These are phyloP conservation scores for Campylomormyrus tamandua DNA, from an alignment of 2,113 vertebrate genomes.

Conservation along the genomic window DNA sequence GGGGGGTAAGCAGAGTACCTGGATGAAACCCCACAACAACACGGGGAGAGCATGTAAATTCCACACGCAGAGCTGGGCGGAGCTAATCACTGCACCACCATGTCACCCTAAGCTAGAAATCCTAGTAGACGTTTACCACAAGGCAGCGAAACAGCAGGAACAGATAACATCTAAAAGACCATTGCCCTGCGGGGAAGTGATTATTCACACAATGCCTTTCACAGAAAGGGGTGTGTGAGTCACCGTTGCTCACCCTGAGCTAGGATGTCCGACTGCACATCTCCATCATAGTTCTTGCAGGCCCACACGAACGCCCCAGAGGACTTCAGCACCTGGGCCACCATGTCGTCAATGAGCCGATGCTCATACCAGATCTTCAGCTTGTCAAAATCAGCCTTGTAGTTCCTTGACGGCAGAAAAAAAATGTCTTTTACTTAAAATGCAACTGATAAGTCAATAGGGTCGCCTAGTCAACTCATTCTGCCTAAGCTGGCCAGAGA, in stretches of 20 bases:
- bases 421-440: neutral
- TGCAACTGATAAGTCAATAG: neutral
- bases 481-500: neutral
- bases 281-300: conserved; percentile 96
- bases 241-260: conserved; percentile 73
- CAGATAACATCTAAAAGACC: neutral
- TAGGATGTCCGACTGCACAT: conserved; percentile 95
- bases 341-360: conserved; percentile 96
- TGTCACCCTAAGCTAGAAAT: neutral
- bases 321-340: conserved; percentile 92
- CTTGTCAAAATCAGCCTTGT: conserved; percentile 89
- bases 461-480: neutral
- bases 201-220: neutral
- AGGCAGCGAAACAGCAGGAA: neutral
- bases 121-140: neutral
- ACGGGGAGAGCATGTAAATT: neutral
- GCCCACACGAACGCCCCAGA: conserved; percentile 92
- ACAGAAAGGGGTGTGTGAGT: neutral
- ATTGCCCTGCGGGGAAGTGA: neutral
- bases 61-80: rapidly evolving
- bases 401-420: conserved; percentile 67
- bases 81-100: neutral
- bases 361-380: conserved; percentile 99
- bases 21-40: neutral
- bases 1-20: neutral